Conservation (phyloP, 2,888 invertebrate genomes). For the Flexamia atlantica region DNA sequence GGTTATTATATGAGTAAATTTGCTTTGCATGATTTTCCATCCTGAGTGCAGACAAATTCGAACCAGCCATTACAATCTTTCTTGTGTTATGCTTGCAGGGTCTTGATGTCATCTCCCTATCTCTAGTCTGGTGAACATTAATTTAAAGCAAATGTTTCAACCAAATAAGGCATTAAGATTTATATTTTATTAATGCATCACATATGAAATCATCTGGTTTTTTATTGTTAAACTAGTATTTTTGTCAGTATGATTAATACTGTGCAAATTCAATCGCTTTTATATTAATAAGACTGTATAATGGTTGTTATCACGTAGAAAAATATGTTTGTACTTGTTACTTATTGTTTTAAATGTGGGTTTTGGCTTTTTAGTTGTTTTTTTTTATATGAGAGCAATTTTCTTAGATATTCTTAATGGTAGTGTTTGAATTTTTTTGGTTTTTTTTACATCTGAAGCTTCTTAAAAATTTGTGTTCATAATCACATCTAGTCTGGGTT, state of each 20-base stretch:
- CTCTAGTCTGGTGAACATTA: neutral
- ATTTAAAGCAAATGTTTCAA: neutral
- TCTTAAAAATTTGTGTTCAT: neutral
- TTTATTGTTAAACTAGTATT: neutral
- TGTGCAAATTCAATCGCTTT: neutral
- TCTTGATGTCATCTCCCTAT: neutral
- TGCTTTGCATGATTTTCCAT: too few relatives aligned
- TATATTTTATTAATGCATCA: neutral
- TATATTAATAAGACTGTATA: conserved; percentile 23
- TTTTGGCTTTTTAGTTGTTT: conserved; percentile 15
- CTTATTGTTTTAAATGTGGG: conserved; percentile 22
- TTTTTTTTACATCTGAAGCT: neutral
- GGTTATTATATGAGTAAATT: too few relatives aligned
- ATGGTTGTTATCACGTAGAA: conserved; percentile 4
- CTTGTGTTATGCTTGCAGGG: neutral
- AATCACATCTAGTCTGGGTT: neutral
- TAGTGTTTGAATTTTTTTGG: neutral
- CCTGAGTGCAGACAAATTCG: too few relatives aligned
- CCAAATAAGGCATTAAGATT: neutral
- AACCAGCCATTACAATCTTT: too few relatives aligned
- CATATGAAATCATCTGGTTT: conserved; percentile 10
- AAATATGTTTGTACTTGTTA: neutral
- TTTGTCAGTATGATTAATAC: neutral
- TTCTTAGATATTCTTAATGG: neutral
- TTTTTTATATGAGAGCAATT: neutral